Percentiles rank a stretch among this genome's conserved stretches.
Conservation (phyloP, 2,113 vertebrate species). For the Hassar affinis region DNA sequence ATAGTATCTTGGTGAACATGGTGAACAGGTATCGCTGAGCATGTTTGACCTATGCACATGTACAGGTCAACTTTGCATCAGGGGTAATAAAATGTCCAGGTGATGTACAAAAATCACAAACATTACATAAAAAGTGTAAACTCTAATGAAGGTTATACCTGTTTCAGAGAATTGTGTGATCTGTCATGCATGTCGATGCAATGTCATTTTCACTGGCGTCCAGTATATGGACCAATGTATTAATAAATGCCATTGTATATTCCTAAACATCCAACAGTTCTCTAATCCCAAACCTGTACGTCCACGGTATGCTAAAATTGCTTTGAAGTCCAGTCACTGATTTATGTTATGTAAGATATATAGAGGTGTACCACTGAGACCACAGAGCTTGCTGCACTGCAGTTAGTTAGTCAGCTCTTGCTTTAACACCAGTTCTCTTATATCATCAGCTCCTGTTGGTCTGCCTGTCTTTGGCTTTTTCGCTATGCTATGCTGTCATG, state of each 20-base stretch:
- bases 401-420: conserved; percentile 54
- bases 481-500: conserved; percentile 45
- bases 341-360: background rate
- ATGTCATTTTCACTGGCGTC: background rate
- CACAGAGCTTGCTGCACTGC: conserved; percentile 49
- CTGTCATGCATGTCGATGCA: background rate
- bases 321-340: background rate
- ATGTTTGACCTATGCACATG: background rate
- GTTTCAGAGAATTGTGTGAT: background rate
- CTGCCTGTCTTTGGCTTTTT: conserved; percentile 1
- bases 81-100: background rate
- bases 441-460: conserved; percentile 12
- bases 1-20: conserved; percentile 8
- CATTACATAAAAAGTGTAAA: background rate
- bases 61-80: background rate
- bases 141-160: background rate
- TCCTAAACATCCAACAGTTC: background rate
- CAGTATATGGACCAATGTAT: too few species aligned
- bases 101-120: background rate
- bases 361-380: conserved; percentile 35
- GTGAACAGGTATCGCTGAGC: conserved; percentile 43
- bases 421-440: conserved; percentile 15
- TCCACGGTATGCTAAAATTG: background rate
- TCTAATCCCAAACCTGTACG: too few species aligned
- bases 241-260: background rate